These are phyloP conservation scores for Pammene fasciana DNA, from an alignment of 2,888 invertebrate species.

Conservation along the genomic window DNA sequence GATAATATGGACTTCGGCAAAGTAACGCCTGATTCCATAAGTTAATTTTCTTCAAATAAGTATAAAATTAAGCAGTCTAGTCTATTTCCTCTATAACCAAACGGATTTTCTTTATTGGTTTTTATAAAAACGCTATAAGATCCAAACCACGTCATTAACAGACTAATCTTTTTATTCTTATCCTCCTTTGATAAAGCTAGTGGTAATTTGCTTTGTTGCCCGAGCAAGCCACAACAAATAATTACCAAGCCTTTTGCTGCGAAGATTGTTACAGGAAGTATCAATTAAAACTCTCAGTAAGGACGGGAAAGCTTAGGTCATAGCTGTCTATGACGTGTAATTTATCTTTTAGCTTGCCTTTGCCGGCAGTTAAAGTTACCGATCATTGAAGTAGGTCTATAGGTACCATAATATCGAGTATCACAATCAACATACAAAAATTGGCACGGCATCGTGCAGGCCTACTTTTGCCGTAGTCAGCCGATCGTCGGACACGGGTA, in stretches of 20 bases:
- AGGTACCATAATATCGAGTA: no score
- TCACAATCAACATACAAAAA: no score
- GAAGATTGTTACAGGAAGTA: conserved; percentile 8
- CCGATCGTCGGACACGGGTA: no score
- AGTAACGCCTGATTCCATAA: no score
- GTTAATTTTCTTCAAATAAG: no score
- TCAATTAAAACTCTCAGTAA: conserved; percentile 7
- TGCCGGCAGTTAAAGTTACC: no score
- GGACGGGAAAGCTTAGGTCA: not conserved
- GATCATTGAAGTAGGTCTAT: no score
- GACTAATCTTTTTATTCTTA: conserved; percentile 3
- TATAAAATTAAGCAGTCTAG: no score
- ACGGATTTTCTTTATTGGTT: not conserved
- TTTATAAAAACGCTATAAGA: not conserved
- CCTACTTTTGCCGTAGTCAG: no score
- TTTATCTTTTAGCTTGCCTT: not conserved
- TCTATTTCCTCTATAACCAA: no score
- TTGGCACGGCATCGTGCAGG: no score
- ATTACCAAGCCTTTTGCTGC: conserved; percentile 19
- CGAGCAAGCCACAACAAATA: conserved; percentile 18
- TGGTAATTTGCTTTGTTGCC: conserved; percentile 4
- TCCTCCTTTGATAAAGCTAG: conserved; percentile 9
- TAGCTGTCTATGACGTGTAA: not conserved
- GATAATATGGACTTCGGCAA: no score
- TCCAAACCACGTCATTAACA: conserved; percentile 11